Evolutionary conservation across 2,113 vertebrate species (phyloP).

Genomic region (Cricetomys ansorgei): DNA sequence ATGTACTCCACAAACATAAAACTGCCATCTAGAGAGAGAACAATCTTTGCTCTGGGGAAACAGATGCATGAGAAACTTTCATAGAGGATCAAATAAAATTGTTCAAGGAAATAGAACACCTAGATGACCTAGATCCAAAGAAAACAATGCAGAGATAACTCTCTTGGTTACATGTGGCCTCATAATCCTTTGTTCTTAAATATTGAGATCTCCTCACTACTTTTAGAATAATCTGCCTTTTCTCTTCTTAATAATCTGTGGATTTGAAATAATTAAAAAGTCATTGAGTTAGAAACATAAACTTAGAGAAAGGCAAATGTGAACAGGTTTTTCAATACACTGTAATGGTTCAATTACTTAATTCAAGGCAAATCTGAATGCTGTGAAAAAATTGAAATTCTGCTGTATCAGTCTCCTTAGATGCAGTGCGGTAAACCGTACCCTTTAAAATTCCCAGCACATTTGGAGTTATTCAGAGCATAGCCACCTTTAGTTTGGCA

Average conservation of each 20-base stretch:
- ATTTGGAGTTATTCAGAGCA: constrained; percentile 61
- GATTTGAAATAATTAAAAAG: neutral
- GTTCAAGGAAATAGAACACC: fast-evolving
- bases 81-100: neutral
- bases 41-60: neutral
- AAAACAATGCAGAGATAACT: neutral
- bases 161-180: too few species aligned
- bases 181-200: neutral
- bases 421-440: neutral
- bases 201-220: neutral
- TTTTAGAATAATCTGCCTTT: neutral
- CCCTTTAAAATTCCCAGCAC: constrained; percentile 9
- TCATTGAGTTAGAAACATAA: neutral
- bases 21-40: neutral
- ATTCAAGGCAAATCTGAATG: neutral
- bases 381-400: constrained; percentile 21
- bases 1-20: neutral
- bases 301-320: neutral
- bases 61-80: neutral
- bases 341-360: neutral
- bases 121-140: fast-evolving
- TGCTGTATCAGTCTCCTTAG: constrained; percentile 10
- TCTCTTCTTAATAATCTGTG: neutral
- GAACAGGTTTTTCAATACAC: constrained; percentile 7
- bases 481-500: constrained; percentile 54